A percentile compares a stretch with the other conserved stretches of the same genome.
Evolutionary conservation across 2,888 invertebrate genomes (phyloP).

Genomic region (Myopa testacea): DNA sequence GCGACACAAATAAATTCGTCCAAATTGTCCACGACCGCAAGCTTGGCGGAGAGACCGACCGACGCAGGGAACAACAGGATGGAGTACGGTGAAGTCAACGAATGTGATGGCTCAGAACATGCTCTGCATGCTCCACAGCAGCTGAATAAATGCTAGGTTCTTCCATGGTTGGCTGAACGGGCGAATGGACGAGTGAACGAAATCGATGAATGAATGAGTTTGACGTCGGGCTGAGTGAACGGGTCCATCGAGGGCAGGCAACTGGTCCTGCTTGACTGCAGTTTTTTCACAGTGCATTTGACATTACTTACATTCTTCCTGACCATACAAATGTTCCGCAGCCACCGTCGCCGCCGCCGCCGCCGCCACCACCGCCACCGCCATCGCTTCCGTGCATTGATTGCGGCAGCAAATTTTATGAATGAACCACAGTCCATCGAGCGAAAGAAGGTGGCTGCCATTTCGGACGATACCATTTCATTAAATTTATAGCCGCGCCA

Average conservation of each 20-base stretch:
- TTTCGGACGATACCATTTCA: slow-evolving; percentile 50
- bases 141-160: slow-evolving; percentile 1
- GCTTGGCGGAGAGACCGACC: background rate
- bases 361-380: no score
- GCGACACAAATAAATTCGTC: slow-evolving; percentile 47
- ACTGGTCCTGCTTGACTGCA: slow-evolving; percentile 16
- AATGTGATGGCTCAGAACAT: background rate
- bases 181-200: background rate
- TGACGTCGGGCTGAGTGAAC: slow-evolving; percentile 6
- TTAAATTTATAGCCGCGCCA: slow-evolving; percentile 51
- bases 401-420: slow-evolving; percentile 43
- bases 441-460: slow-evolving; percentile 36
- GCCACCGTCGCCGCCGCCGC: background rate
- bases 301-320: background rate
- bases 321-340: background rate
- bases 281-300: slow-evolving; percentile 9
- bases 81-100: slow-evolving; percentile 13
- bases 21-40: slow-evolving; percentile 37
- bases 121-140: no score
- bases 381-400: background rate
- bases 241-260: slow-evolving; percentile 5
- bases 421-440: slow-evolving; percentile 40
- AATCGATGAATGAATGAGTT: slow-evolving; percentile 23
- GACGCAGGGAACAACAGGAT: slow-evolving; percentile 1
- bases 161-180: background rate